Evolutionary conservation across 2,113 vertebrate genomes (phyloP).

Genomic region (Nesospiza acunhae): DNA sequence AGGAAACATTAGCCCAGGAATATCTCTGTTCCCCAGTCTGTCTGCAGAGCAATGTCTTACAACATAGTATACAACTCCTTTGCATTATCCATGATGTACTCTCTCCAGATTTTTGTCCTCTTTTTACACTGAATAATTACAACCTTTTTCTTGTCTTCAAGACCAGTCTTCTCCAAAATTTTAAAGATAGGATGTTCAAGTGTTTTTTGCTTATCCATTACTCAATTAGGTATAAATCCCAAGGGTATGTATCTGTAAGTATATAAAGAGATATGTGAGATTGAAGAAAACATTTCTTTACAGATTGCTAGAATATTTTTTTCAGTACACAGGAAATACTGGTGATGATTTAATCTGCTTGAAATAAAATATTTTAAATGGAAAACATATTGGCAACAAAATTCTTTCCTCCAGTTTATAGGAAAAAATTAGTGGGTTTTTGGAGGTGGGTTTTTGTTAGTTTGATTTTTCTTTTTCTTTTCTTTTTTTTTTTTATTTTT

Average conservation of each 20-base stretch:
- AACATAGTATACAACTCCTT: neutral
- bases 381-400: neutral
- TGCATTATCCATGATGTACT: neutral
- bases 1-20: neutral
- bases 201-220: neutral
- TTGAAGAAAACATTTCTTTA: neutral
- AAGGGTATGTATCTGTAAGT: neutral
- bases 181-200: neutral
- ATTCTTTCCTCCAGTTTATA: neutral
- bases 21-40: neutral
- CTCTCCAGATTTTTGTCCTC: neutral
- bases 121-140: neutral
- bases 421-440: neutral
- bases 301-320: neutral
- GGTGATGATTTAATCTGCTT: neutral
- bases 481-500: no score
- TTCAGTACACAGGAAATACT: neutral
- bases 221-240: neutral
- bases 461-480: neutral
- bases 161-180: neutral
- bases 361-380: neutral
- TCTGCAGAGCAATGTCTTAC: neutral
- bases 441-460: no score
- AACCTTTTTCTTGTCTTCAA: neutral
- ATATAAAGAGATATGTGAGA: neutral